Evolutionary conservation across 2,113 vertebrate species (phyloP), one percentile per base, ranked within the genome.

Genomic region (Bubo blakistoni): DNA sequence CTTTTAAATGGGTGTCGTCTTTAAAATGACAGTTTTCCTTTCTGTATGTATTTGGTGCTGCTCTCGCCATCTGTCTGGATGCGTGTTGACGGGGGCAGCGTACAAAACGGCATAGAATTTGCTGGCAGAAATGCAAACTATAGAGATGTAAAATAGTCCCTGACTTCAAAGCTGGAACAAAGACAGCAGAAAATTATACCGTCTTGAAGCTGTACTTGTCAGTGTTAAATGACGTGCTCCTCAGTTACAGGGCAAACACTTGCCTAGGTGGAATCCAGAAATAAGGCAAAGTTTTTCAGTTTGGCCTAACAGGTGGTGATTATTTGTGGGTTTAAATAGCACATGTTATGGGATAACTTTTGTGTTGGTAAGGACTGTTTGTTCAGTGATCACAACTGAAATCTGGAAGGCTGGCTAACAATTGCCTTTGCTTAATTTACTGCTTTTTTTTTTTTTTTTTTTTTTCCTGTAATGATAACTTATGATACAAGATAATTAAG

Each of bases 51-150:
- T 62, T 92, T 11, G 8, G 42, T 52, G 90, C 66, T 1, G 17
- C 84, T 94, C 91, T 80, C 17, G 8, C 92, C 94, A 73, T 93
- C 96, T 97, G 93, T 13, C 90, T 87, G 74, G 42, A 7, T 82
- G 34, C 11, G 4, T 52, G 57, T 63, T 86, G 85, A 77, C 2
- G 74, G 92, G 85, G 71, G 86, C 90, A 91, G 91, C 14, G 19
- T 55, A 71, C 44, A 34, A 62, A 90, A 25, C 1, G 1, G 32
- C 80, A 22, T 11, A 27, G 66, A 55, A 32, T 79, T 88, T 78
- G 55, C 83, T 96, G 93, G 77, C 93, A 94, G 81, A 72, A 87
- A 38, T 51, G 55, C 72, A 71, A 73, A 65, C 67, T 74, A 16
- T 14, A 54, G 55, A 65, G 58, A 34, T 73, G 59, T 57, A 73